These are phyloP conservation scores for Myiopsitta monachus DNA, from an alignment of 2,113 vertebrate species.

Conservation along the genomic window DNA sequence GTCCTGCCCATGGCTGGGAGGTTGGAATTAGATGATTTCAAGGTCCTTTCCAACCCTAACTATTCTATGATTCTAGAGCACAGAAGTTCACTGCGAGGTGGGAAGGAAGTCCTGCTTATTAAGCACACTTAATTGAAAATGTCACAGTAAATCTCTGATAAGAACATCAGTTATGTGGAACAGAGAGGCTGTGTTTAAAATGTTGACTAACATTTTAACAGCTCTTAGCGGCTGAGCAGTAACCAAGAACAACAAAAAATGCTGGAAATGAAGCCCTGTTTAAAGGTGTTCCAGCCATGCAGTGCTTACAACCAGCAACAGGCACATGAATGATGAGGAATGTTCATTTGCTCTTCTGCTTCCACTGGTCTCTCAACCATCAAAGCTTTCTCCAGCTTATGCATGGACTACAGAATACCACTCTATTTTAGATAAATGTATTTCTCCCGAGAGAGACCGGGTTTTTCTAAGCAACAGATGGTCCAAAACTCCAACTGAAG, in stretches of 20 bases:
- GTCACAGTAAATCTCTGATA: background rate
- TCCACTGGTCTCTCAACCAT: background rate
- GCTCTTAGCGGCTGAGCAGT: background rate
- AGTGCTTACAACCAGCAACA: background rate
- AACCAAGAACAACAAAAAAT: background rate
- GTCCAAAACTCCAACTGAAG: background rate
- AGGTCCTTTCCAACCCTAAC: background rate
- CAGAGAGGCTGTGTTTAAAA: background rate
- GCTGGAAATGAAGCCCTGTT: background rate
- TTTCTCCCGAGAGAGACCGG: background rate
- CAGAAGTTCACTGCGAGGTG: background rate
- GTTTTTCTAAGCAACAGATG: background rate
- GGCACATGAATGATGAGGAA: rapidly evolving
- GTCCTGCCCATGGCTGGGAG: no score
- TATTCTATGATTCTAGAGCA: background rate
- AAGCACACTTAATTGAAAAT: background rate
- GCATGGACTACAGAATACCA: background rate
- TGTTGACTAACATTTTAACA: background rate
- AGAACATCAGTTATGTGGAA: background rate
- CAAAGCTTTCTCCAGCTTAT: background rate
- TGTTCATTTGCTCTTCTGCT: background rate
- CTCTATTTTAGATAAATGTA: background rate
- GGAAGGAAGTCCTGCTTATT: background rate
- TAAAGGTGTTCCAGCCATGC: background rate
- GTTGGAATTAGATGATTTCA: background rate